These are phyloP conservation scores for Passer montanus DNA, from an alignment of 2,113 vertebrate species.

Conservation along the genomic window DNA sequence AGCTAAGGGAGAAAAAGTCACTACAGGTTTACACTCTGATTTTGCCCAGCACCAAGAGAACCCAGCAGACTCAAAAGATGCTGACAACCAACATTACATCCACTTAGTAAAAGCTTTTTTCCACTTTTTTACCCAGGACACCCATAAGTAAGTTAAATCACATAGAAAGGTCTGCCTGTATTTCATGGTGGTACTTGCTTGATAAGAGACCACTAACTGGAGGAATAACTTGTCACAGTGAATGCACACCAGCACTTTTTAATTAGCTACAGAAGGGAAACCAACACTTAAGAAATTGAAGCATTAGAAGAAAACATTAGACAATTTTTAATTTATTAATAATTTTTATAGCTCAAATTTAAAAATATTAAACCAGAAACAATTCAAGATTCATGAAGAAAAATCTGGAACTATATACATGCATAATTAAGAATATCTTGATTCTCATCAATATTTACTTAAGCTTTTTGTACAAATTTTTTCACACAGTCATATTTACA, in stretches of 20 bases:
- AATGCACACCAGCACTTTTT: not conserved
- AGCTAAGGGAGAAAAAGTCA: not conserved
- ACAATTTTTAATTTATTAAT: slow-evolving; percentile 12
- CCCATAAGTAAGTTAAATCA: not conserved
- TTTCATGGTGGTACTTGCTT: not conserved
- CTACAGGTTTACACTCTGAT: not conserved
- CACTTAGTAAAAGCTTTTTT: not conserved
- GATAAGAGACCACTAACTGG: not conserved
- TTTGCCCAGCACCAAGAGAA: not conserved
- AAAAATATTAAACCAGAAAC: slow-evolving; percentile 49
- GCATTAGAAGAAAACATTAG: not conserved
- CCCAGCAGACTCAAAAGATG: not conserved
- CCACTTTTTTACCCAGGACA: not conserved
- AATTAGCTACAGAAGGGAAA: not conserved
- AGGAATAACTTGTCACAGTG: not conserved
- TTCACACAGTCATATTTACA: slow-evolving; percentile 42
- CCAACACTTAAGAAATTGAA: not conserved
- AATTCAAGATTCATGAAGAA: slow-evolving; percentile 24
- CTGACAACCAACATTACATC: not conserved
- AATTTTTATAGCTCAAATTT: slow-evolving; percentile 45
- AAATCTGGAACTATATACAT: slow-evolving; percentile 36
- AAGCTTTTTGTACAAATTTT: slow-evolving; percentile 29
- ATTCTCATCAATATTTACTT: slow-evolving; percentile 31
- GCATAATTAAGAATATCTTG: slow-evolving; percentile 44
- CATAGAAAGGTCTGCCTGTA: not conserved